These are phyloP conservation scores for Calameuta filiformis DNA, from an alignment of 2,888 invertebrate species.

Conservation along the genomic window DNA sequence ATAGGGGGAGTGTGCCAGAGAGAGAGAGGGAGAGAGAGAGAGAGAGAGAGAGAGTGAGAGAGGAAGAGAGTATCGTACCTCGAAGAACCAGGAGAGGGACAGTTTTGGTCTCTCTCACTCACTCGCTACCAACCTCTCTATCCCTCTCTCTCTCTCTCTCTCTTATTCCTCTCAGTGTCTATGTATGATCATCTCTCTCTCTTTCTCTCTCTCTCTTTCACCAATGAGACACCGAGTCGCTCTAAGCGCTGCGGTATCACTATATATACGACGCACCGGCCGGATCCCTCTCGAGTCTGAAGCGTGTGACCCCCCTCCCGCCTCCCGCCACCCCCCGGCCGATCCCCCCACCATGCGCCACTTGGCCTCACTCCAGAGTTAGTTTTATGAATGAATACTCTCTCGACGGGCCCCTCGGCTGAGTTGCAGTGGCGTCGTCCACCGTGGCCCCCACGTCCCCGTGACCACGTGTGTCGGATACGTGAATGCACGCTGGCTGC, in stretches of 20 bases:
- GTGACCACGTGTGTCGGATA: not conserved
- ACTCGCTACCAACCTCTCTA: slow-evolving; percentile 14
- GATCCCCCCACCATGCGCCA: not conserved
- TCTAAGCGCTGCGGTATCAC: not conserved
- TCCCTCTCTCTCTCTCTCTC: not conserved
- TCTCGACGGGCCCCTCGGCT: slow-evolving; percentile 54
- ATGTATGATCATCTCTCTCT: too few relatives aligned
- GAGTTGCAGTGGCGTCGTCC: slow-evolving; percentile 25
- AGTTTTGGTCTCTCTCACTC: slow-evolving; percentile 12
- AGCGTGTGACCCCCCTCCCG: slow-evolving; percentile 19
- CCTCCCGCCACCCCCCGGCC: not conserved
- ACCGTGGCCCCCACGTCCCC: not conserved
- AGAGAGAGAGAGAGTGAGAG: slow-evolving; percentile 7
- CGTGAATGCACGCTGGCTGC: slow-evolving; percentile 16
- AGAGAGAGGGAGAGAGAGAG: slow-evolving; percentile 17
- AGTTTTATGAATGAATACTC: slow-evolving; percentile 70
- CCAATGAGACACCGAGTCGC: not conserved
- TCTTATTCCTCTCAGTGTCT: not conserved
- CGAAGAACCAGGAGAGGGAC: slow-evolving; percentile 10
- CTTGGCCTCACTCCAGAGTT: slow-evolving; percentile 45
- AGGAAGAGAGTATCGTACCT: slow-evolving; percentile 4
- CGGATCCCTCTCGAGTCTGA: slow-evolving; percentile 25
- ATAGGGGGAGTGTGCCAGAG: slow-evolving; percentile 29
- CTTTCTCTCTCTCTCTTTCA: not conserved
- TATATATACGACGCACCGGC: not conserved